Evolutionary conservation across 2,797 vertebrate genomes (phyloP).

Genomic region (Eulemur coronatus): DNA sequence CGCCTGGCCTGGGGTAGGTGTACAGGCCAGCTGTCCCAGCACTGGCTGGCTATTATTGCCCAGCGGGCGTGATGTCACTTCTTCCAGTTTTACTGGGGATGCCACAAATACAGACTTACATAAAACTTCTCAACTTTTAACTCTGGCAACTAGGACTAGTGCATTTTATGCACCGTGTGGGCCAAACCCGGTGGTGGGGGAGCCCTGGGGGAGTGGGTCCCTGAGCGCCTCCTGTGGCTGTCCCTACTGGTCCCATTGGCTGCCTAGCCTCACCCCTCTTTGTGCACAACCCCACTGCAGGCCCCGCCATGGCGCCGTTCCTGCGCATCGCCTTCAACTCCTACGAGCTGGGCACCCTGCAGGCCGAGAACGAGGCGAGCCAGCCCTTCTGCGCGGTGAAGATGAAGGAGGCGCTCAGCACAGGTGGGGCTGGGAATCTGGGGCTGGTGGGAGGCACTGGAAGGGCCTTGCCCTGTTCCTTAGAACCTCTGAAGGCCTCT

Average conservation of each 20-base stretch:
- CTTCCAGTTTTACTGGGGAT: neutral
- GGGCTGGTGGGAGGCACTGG: neutral
- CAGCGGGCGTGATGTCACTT: neutral
- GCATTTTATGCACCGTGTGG: neutral
- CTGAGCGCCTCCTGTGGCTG: neutral
- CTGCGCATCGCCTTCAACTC: conserved; percentile 93
- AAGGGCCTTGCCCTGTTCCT: neutral
- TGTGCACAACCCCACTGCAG: neutral
- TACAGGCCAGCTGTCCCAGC: neutral
- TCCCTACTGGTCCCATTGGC: neutral
- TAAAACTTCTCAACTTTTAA: neutral
- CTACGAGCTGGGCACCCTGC: conserved; percentile 89
- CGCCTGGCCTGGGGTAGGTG: neutral
- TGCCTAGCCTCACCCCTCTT: neutral
- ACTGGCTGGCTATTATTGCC: neutral
- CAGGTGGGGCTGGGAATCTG: conserved; percentile 86
- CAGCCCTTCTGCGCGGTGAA: conserved; percentile 95
- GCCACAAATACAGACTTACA: neutral
- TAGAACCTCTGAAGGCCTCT: neutral
- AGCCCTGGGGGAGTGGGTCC: neutral
- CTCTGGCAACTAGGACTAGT: neutral
- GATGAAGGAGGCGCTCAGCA: conserved; percentile 96
- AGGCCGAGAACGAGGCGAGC: conserved; percentile 77
- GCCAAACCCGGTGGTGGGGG: neutral
- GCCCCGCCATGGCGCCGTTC: conserved; percentile 94